These are phyloP conservation scores for Triplophysa rosa DNA, from an alignment of 2,113 vertebrate species.

Conservation along the genomic window DNA sequence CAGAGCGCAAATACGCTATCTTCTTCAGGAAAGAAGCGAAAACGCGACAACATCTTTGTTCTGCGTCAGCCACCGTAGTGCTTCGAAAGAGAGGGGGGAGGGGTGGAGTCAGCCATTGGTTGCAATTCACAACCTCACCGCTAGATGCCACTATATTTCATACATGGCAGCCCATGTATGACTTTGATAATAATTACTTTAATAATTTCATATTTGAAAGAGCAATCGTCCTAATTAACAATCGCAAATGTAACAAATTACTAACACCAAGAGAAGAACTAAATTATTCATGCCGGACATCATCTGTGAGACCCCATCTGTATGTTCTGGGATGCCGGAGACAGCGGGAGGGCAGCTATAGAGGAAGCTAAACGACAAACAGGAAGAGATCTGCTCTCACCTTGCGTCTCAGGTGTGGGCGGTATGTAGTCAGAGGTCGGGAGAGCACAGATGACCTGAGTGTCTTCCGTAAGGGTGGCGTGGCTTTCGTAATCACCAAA, in stretches of 20 bases:
- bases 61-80: too few relatives aligned
- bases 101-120: too few relatives aligned
- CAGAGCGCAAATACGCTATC: too few relatives aligned
- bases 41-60: too few relatives aligned
- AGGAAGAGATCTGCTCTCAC: conserved; percentile 49
- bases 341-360: not conserved
- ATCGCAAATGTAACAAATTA: conserved; percentile 5
- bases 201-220: not conserved
- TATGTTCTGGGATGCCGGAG: not conserved
- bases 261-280: not conserved
- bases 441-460: conserved; percentile 62
- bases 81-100: too few relatives aligned
- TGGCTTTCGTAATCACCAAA: conserved; percentile 5
- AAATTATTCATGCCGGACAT: not conserved
- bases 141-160: too few relatives aligned
- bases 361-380: not conserved
- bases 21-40: too few relatives aligned
- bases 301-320: conserved; percentile 11
- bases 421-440: conserved; percentile 62
- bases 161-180: too few relatives aligned
- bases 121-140: too few relatives aligned
- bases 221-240: conserved; percentile 24
- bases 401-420: conserved; percentile 62
- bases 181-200: too few relatives aligned
- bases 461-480: not conserved